Evolutionary conservation across 2,888 invertebrate species (phyloP), one percentile per base, ranked within the genome.

Genomic region (Mayetiola destructor): DNA sequence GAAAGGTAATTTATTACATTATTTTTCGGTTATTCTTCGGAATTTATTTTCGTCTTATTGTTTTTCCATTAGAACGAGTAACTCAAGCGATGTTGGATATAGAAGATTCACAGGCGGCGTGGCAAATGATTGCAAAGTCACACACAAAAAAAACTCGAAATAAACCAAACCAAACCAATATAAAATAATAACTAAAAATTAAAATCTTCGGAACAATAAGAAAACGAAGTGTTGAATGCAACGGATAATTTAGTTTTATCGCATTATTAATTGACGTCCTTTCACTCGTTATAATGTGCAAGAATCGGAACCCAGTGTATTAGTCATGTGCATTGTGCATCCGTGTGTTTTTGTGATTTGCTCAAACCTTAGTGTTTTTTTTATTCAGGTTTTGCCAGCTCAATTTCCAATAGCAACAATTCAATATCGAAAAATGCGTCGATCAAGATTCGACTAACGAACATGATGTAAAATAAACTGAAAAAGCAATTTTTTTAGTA

Each of bases 261-360:
- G 36, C 36, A 36, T 55, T 55, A 36, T 55, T 36, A 55, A 55
- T 36, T 55, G 35, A 55, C 55, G 55, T 36, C 55, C 55, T 55
- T 36, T 55, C 29, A 54, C n/a, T 6, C 5, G 35, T 54, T 23
- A 29, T 36, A 20, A 30, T 30, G 53, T 30, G 53, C 23, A 32
- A 20, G 55, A 36, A 36, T 21, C 55, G 9, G n/a, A 48, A 48
- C 27, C n/a, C 48, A 48, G 48, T 1, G 27, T 3, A 48, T 27
- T 27, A 14, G 18, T 27, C 20, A n/a, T n/a, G 2, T 20, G 3
- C 23, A 14, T 21, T 6, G 42, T 18, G 18, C 39, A 40, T 48
- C 16, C 5, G 2, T 20, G 20, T 21, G n/a, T n/a, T 48, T 14
- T 3, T 14, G 8, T 27, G 27, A 8, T n/a, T 48, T 48, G 48